phyloP scores from a whole-genome alignment of 2,113 vertebrate genomes.

The Tachuris rubrigastra region DNA sequence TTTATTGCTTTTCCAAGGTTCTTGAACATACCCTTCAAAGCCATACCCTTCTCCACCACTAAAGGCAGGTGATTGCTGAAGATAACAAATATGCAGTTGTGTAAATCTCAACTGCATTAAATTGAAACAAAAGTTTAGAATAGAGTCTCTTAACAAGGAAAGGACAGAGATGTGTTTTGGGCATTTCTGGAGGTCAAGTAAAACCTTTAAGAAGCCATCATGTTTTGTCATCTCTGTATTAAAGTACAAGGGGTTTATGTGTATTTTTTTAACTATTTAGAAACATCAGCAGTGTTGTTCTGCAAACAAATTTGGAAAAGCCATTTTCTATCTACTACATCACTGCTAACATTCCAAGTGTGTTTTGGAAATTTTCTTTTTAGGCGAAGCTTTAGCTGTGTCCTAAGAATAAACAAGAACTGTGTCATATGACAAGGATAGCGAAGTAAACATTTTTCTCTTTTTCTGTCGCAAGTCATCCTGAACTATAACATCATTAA shows the following conservation, averaged over 20 bases:
- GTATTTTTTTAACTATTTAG: background rate
- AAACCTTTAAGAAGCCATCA: background rate
- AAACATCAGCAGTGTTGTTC: background rate
- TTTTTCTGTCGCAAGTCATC: background rate
- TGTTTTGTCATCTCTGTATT: background rate
- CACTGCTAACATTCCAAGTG: background rate
- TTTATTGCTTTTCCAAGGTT: background rate
- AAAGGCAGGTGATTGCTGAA: background rate
- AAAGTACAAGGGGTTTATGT: background rate
- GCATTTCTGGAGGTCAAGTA: background rate
- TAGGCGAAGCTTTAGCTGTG: background rate
- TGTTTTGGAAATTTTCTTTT: background rate
- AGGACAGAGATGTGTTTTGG: background rate
- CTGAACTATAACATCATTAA: background rate
- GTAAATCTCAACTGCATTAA: background rate
- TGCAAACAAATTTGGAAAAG: background rate
- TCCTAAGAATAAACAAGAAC: background rate
- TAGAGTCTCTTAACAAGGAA: background rate
- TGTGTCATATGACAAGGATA: background rate
- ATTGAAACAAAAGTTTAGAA: background rate
- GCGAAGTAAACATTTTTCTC: background rate
- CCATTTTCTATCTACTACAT: background rate
- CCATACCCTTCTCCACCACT: no score
- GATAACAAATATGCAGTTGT: background rate
- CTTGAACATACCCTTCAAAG: background rate